Conservation (phyloP, 2,113 vertebrate species). For the Pomatorhinus ruficollis region DNA sequence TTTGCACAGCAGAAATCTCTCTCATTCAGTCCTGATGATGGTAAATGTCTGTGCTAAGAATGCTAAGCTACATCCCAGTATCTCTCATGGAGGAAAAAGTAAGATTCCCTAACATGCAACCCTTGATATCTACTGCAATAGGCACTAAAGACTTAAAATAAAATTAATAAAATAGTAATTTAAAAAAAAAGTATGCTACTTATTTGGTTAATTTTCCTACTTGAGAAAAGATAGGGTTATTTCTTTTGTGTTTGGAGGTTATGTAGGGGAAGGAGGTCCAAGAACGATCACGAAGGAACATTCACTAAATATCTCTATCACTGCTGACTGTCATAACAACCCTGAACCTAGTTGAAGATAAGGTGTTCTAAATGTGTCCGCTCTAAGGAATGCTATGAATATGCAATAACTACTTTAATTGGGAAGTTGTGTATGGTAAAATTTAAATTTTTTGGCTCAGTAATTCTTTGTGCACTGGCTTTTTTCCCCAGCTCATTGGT, state of each 20-base stretch:
- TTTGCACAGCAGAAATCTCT: background rate
- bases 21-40: background rate
- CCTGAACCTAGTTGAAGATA: background rate
- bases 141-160: background rate
- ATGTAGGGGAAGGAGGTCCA: background rate
- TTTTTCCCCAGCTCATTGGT: background rate
- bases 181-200: background rate
- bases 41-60: background rate
- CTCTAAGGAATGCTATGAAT: background rate
- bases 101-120: background rate
- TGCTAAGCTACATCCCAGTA: background rate
- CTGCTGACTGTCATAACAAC: background rate
- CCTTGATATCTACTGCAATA: background rate
- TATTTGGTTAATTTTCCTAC: background rate
- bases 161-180: background rate
- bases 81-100: background rate
- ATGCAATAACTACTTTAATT: background rate
- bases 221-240: background rate
- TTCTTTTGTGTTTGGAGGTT: background rate
- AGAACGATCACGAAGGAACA: background rate
- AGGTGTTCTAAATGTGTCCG: background rate
- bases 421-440: background rate
- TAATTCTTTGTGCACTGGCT: background rate
- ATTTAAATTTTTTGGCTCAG: background rate
- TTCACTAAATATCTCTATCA: background rate